Conservation (phyloP, 2,797 vertebrate species). For the Melanotaenia nigrans region DNA sequence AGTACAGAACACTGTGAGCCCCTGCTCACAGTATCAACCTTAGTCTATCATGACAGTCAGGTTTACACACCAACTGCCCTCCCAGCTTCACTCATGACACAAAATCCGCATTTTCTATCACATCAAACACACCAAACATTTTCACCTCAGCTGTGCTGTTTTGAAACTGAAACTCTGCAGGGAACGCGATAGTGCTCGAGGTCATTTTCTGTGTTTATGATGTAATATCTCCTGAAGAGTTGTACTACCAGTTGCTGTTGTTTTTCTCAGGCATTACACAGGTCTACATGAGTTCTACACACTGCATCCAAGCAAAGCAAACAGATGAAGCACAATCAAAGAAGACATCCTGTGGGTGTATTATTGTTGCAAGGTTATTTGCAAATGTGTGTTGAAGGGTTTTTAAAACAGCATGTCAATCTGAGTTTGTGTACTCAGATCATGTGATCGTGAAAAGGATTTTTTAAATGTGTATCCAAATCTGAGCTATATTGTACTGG, state of each 20-base stretch:
- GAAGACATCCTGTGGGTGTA: neutral
- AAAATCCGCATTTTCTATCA: conserved; percentile 10
- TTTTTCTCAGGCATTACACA: conserved; percentile 15
- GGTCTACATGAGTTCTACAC: neutral
- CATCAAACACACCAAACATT: neutral
- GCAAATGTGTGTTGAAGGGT: conserved; percentile 6
- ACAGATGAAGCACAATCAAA: conserved; percentile 10
- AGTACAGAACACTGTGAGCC: neutral
- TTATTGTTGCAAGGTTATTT: conserved; percentile 8
- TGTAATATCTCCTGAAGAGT: conserved; percentile 25
- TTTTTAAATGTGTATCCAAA: neutral
- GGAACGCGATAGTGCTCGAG: conserved; percentile 7
- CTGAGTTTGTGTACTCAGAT: neutral
- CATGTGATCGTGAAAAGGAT: neutral
- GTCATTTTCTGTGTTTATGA: conserved; percentile 22
- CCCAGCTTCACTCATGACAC: conserved; percentile 13
- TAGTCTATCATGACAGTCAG: conserved; percentile 11
- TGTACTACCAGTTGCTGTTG: conserved; percentile 6
- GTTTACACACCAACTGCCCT: conserved; percentile 28
- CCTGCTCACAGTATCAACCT: conserved; percentile 34
- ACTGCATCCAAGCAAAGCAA: conserved; percentile 15
- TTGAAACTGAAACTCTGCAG: conserved; percentile 7
- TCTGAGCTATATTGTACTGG: neutral
- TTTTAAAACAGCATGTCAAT: conserved; percentile 12
- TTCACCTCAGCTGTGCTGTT: neutral